phyloP scores from a whole-genome alignment of 2,113 vertebrate genomes.

The Sakesphorus luctuosus region DNA sequence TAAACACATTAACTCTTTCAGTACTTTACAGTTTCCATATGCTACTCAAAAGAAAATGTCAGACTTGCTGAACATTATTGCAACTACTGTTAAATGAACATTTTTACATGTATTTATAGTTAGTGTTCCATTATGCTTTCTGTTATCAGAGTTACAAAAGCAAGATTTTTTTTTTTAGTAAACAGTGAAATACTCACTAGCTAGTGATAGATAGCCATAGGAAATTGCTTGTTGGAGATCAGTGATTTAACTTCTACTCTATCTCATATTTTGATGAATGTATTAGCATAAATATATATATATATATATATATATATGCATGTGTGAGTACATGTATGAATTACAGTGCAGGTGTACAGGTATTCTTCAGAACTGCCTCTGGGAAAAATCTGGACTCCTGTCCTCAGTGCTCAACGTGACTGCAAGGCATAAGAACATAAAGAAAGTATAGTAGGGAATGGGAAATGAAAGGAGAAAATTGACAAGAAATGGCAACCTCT shows the following conservation, averaged over 20 bases:
- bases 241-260: background rate
- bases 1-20: conserved; percentile 80
- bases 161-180: background rate
- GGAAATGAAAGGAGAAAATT: background rate
- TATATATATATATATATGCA: background rate
- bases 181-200: background rate
- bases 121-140: background rate
- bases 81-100: background rate
- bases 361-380: background rate
- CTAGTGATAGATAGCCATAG: background rate
- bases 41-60: conserved; percentile 34
- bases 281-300: background rate
- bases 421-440: background rate
- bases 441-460: background rate
- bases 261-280: background rate
- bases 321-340: background rate
- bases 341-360: background rate
- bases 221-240: background rate
- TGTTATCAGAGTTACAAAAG: background rate
- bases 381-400: background rate
- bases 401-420: background rate
- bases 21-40: conserved; percentile 10
- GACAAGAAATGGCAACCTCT: background rate
- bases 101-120: background rate
- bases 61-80: background rate